phyloP scores from a whole-genome alignment of 2,888 invertebrate species.

The Drosophila infuscata region DNA sequence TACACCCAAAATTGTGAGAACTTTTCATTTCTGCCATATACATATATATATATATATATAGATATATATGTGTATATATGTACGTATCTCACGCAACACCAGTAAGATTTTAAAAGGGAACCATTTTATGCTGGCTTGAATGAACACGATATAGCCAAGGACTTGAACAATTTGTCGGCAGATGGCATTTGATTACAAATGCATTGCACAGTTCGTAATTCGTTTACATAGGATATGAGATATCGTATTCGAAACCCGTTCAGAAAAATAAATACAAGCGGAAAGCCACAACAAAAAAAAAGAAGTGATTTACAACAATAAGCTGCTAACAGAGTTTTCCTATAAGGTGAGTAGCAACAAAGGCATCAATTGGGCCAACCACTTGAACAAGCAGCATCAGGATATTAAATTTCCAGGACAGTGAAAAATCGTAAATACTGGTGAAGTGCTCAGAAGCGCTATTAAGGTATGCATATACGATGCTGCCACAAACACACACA shows the following conservation, averaged over 20 bases:
- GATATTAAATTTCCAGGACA: slow-evolving; percentile 29
- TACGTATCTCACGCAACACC: neutral
- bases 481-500: slow-evolving; percentile 1
- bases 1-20: neutral
- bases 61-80: too few relatives aligned
- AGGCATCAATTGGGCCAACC: slow-evolving; percentile 6
- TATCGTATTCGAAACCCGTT: neutral
- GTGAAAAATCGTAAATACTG: slow-evolving; percentile 28
- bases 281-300: slow-evolving; percentile 3
- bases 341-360: slow-evolving; percentile 21
- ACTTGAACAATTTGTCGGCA: neutral
- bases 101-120: neutral
- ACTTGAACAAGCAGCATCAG: neutral
- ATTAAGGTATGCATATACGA: slow-evolving; percentile 18
- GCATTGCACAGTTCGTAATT: slow-evolving; percentile 23
- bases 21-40: neutral
- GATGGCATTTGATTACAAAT: slow-evolving; percentile 12
- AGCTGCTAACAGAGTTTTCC: slow-evolving; percentile 55
- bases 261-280: neutral
- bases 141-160: neutral
- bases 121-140: neutral
- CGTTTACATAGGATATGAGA: neutral
- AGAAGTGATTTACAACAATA: slow-evolving; percentile 43
- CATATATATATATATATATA: too few relatives aligned
- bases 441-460: slow-evolving; percentile 23